These are phyloP conservation scores for Hippotragus niger DNA, from an alignment of 2,113 vertebrate species.

Conservation along the genomic window DNA sequence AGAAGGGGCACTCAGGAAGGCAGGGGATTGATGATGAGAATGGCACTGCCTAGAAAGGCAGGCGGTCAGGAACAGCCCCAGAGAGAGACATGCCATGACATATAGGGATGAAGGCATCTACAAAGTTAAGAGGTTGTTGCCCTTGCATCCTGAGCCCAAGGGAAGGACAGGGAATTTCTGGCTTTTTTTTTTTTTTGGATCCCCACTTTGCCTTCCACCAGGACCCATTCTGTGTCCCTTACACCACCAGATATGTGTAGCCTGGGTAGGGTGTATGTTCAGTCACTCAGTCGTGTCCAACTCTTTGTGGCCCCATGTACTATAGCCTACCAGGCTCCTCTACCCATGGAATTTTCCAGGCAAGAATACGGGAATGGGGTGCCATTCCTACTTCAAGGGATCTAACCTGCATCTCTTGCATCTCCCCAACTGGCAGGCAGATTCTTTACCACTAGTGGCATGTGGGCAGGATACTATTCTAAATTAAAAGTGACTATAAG, in stretches of 20 bases:
- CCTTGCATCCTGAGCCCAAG: not conserved
- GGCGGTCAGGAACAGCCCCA: not conserved
- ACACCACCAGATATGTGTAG: not conserved
- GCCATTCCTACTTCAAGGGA: not conserved
- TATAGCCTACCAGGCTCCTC: not conserved
- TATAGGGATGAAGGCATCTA: not conserved
- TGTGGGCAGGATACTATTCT: not conserved
- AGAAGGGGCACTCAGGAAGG: not conserved
- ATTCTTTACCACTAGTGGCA: not conserved
- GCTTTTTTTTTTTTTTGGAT: not conserved
- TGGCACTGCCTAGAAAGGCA: not conserved
- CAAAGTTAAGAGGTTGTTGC: not conserved
- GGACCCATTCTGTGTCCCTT: not conserved
- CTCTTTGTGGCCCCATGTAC: not conserved
- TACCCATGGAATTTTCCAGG: not conserved
- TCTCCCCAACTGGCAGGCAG: not conserved
- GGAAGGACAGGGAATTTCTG: not conserved
- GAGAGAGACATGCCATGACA: not conserved
- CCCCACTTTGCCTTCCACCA: not conserved
- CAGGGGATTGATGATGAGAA: not conserved
- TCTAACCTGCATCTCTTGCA: not conserved
- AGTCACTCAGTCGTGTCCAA: not conserved
- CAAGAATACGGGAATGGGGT: not conserved
- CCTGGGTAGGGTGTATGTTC: not conserved
- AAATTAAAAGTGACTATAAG: not conserved